Conservation (phyloP, 2,888 invertebrate species). For the Aelia acuminata region DNA sequence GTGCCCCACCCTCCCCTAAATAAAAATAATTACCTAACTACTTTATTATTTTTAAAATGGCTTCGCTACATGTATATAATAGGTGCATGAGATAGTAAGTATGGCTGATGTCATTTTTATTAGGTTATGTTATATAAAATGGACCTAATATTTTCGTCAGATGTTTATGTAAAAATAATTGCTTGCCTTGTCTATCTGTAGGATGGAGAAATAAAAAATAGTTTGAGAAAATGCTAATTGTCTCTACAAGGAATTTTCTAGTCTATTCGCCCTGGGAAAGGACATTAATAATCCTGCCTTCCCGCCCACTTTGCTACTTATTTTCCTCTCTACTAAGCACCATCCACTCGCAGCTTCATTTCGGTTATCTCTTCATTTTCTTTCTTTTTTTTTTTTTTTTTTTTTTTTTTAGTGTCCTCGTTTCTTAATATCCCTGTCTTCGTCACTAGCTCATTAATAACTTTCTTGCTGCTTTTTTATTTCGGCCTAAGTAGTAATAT, state of each 20-base stretch:
- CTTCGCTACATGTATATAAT: no score
- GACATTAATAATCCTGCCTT: conserved; percentile 7
- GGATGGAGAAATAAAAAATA: background rate
- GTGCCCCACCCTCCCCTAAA: no score
- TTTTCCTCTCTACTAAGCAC: conserved; percentile 27
- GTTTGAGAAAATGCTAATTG: background rate
- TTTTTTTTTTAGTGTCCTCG: background rate
- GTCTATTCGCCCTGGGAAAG: background rate
- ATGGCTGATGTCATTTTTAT: no score
- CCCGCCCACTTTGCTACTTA: background rate
- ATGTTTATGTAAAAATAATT: background rate
- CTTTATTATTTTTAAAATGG: no score
- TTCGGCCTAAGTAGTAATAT: background rate
- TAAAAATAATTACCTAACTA: no score
- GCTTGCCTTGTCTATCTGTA: background rate
- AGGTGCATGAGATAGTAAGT: no score
- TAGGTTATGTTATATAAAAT: no score
- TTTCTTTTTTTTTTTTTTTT: background rate
- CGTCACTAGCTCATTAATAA: background rate
- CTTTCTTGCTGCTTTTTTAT: background rate
- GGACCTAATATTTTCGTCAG: no score
- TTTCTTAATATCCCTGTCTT: conserved; percentile 3
- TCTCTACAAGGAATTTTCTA: background rate
- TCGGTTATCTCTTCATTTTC: conserved; percentile 9
- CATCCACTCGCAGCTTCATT: conserved; percentile 32